phyloP scores from a whole-genome alignment of 2,113 vertebrate genomes.

The Psephotus haematonotus region DNA sequence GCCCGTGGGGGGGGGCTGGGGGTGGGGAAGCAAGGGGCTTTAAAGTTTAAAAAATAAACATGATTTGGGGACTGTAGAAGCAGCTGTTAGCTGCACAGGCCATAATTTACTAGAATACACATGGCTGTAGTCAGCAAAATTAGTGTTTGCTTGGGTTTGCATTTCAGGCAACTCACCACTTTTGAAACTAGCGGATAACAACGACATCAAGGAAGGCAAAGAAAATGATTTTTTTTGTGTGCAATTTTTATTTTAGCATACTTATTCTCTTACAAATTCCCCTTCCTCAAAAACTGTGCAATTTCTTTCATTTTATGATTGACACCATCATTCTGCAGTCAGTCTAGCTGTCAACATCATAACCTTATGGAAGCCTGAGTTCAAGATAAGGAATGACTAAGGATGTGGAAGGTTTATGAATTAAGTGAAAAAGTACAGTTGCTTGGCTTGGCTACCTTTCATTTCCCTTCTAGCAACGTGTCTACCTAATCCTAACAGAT shows the following conservation, averaged over 20 bases:
- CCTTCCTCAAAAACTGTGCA: not conserved
- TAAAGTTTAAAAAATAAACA: constrained; percentile 15
- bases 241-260: not conserved
- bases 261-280: not conserved
- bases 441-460: not conserved
- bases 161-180: constrained; percentile 38
- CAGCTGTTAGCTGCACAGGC: constrained; percentile 39
- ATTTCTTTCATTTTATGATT: constrained; percentile 12
- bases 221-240: accelerated
- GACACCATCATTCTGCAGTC: not conserved
- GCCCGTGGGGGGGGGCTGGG: constrained; percentile 12
- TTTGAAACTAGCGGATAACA: constrained; percentile 15
- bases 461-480: not conserved
- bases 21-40: not conserved
- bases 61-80: constrained; percentile 32
- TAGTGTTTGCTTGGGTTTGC: constrained; percentile 56
- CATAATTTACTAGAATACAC: constrained; percentile 58
- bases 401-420: not conserved
- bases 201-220: not conserved
- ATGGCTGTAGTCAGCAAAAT: constrained; percentile 63
- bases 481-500: not conserved
- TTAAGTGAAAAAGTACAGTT: not conserved
- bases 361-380: not conserved
- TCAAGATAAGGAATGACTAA: not conserved
- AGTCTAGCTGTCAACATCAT: not conserved